phyloP scores from a whole-genome alignment of 2,888 invertebrate species.

The Sturmia bella region DNA sequence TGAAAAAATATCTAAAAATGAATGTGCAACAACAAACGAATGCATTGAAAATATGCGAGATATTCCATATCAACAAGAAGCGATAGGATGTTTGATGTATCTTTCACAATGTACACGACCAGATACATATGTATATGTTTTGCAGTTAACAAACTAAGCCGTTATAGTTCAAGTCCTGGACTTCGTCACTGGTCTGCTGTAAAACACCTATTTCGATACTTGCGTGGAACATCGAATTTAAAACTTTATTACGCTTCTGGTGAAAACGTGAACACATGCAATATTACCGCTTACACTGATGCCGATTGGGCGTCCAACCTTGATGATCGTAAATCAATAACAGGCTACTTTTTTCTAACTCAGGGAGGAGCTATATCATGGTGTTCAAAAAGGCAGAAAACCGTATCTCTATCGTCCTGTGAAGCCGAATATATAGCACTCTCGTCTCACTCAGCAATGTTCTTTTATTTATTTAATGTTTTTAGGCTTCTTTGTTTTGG shows the following conservation, averaged over 20 bases:
- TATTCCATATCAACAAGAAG: slow-evolving; percentile 47
- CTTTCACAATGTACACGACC: slow-evolving; percentile 51
- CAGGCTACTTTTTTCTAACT: too few species aligned
- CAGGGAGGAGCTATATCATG: too few species aligned
- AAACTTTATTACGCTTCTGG: not conserved
- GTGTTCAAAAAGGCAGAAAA: slow-evolving; percentile 66
- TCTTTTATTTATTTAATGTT: too few species aligned
- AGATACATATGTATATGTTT: slow-evolving; percentile 51
- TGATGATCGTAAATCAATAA: too few species aligned
- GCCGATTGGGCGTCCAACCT: slow-evolving; percentile 55
- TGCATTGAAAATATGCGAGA: slow-evolving; percentile 38
- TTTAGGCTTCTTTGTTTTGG: too few species aligned
- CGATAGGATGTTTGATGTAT: too few species aligned
- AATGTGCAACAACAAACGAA: slow-evolving; percentile 35
- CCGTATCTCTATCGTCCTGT: slow-evolving; percentile 29
- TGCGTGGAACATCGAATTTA: slow-evolving; percentile 33
- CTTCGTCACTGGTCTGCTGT: slow-evolving; percentile 36
- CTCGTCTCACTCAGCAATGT: too few species aligned
- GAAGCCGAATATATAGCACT: slow-evolving; percentile 70
- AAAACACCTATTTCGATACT: slow-evolving; percentile 32
- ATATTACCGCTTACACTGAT: slow-evolving; percentile 14
- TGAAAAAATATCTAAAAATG: slow-evolving; percentile 46
- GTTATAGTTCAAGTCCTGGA: slow-evolving; percentile 41
- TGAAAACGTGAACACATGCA: not conserved
- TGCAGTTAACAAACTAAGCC: slow-evolving; percentile 48